A percentile compares a stretch with the other conserved stretches of the same genome.
These are phyloP conservation scores for Drosophila cardini DNA, from an alignment of 1,140 invertebrate genomes.

Conservation along the genomic window DNA sequence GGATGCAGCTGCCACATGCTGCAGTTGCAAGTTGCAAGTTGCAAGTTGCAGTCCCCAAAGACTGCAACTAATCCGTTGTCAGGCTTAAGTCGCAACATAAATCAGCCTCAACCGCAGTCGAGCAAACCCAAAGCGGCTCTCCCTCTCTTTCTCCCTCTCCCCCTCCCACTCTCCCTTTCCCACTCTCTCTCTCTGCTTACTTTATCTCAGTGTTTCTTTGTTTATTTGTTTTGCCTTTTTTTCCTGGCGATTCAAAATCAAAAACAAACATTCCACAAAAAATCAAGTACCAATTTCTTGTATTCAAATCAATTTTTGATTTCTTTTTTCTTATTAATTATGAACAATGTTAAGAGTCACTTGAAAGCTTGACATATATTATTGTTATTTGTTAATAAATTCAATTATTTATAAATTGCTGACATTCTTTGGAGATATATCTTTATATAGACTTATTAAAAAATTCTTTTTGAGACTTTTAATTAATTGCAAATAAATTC, in stretches of 20 bases:
- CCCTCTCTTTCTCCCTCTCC: conserved; percentile 26
- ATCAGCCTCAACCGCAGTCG: conserved; percentile 57
- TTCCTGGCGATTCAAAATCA: conserved; percentile 48
- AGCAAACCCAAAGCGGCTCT: conserved; percentile 39
- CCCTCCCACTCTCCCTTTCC: conserved; percentile 8
- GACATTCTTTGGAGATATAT: conserved; percentile 43
- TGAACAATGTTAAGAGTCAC: conserved; percentile 58
- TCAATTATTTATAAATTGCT: conserved; percentile 52
- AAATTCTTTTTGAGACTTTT: conserved; percentile 44
- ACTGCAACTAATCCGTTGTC: conserved; percentile 75
- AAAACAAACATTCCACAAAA: conserved; percentile 61
- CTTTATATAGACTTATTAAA: conserved; percentile 48
- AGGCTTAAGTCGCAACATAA: conserved; percentile 70
- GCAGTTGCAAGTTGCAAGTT: conserved; percentile 48
- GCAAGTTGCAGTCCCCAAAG: conserved; percentile 52
- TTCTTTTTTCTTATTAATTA: conserved; percentile 53
- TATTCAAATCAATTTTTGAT: conserved; percentile 41
- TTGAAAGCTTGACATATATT: conserved; percentile 42
- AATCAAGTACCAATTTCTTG: conserved; percentile 69
- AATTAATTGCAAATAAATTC: conserved; percentile 70
- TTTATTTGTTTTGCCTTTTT: background rate
- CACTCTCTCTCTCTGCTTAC: conserved; percentile 11
- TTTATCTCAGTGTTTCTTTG: conserved; percentile 11
- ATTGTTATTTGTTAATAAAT: conserved; percentile 26
- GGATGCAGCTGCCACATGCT: conserved; percentile 69